phyloP scores from a whole-genome alignment of 2,113 vertebrate genomes.

The Toxostoma redivivum region DNA sequence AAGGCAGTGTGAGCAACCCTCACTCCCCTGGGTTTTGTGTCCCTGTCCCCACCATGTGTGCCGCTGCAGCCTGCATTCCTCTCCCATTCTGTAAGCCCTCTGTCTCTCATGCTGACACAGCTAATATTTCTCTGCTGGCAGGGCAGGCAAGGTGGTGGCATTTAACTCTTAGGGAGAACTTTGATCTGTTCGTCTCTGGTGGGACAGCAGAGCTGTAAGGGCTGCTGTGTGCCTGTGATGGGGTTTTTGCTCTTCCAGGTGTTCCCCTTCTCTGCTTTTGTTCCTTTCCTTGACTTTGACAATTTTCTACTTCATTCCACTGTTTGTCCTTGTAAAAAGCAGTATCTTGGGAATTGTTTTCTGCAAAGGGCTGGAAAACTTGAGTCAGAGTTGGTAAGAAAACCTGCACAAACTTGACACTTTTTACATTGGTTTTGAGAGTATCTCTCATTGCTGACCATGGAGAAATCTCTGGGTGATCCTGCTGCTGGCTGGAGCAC shows the following conservation, averaged over 20 bases:
- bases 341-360: background rate
- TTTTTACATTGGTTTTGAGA: background rate
- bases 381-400: background rate
- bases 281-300: background rate
- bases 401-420: background rate
- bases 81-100: background rate
- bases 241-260: background rate
- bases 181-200: background rate
- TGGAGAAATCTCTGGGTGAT: background rate
- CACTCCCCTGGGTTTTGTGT: background rate
- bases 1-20: background rate
- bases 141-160: background rate
- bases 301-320: background rate
- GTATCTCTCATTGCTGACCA: background rate
- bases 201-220: background rate
- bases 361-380: background rate
- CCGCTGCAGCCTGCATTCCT: slow-evolving; percentile 50
- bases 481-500: background rate
- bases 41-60: background rate
- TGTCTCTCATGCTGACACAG: background rate
- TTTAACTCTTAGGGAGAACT: background rate
- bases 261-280: background rate
- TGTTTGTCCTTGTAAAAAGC: background rate
- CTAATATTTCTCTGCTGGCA: slow-evolving; percentile 25
- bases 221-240: background rate